Percentiles rank a stretch among this genome's conserved stretches.
These are phyloP conservation scores for Forbesichthys agassizii DNA, from an alignment of 2,113 vertebrate genomes.

Conservation along the genomic window DNA sequence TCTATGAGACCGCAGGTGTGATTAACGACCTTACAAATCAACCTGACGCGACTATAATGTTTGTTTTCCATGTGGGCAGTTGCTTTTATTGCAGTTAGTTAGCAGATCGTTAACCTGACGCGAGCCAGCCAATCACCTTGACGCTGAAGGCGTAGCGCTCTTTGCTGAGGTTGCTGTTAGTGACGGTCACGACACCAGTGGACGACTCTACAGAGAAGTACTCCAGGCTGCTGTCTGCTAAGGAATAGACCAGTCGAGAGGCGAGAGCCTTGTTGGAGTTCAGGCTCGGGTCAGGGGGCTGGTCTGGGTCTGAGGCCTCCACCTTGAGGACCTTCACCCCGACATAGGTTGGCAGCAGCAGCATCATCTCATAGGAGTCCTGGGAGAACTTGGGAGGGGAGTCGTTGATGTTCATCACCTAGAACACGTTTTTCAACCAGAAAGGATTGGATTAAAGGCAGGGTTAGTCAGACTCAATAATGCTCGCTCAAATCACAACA, in stretches of 20 bases:
- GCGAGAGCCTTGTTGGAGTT: constrained; percentile 80
- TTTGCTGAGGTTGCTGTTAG: constrained; percentile 85
- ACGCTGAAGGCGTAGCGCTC: constrained; percentile 88
- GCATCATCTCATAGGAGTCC: constrained; percentile 85
- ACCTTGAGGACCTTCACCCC: constrained; percentile 90
- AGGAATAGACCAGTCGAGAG: constrained; percentile 81
- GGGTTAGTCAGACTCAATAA: too few relatives aligned
- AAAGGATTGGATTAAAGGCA: background rate
- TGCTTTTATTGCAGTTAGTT: too few relatives aligned
- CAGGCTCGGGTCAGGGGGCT: constrained; percentile 79
- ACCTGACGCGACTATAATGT: too few relatives aligned
- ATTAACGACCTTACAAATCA: too few relatives aligned
- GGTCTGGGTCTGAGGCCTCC: constrained; percentile 89
- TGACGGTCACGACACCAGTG: constrained; percentile 87
- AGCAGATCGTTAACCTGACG: too few relatives aligned
- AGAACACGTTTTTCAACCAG: background rate
- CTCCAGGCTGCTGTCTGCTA: constrained; percentile 83
- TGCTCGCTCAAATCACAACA: too few relatives aligned
- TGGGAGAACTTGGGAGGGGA: constrained; percentile 91
- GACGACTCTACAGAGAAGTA: constrained; percentile 85
- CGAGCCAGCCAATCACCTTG: constrained; percentile 56
- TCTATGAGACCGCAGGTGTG: too few relatives aligned
- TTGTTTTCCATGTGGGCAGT: too few relatives aligned
- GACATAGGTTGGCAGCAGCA: constrained; percentile 89
- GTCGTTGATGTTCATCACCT: constrained; percentile 92